Conservation (phyloP, 2,797 vertebrate species). For the Amphiprion clarkii region DNA sequence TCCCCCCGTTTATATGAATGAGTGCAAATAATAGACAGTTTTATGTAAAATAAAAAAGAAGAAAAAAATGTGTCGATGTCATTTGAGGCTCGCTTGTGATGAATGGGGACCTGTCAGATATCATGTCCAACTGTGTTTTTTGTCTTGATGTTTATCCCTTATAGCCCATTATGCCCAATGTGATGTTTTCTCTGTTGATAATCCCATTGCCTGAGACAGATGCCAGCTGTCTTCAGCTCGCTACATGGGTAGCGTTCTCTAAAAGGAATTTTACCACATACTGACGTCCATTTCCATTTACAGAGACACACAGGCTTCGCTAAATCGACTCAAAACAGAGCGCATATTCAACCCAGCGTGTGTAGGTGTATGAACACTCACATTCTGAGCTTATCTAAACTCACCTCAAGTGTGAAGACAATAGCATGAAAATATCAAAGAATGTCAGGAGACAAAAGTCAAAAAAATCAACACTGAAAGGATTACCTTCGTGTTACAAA, state of each 20-base stretch:
- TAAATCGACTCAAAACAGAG: constrained; percentile 35
- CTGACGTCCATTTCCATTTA: constrained; percentile 41
- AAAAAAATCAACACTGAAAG: constrained; percentile 19
- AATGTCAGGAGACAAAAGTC: constrained; percentile 39
- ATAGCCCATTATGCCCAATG: constrained; percentile 21
- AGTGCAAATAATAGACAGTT: not conserved
- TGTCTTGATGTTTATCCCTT: constrained; percentile 7
- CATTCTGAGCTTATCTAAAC: constrained; percentile 50
- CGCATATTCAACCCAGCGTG: constrained; percentile 32
- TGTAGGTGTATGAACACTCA: constrained; percentile 50
- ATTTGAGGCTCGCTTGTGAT: constrained; percentile 7
- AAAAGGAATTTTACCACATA: constrained; percentile 42
- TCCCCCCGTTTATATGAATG: not conserved
- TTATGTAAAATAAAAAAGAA: not conserved
- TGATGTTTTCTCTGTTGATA: constrained; percentile 26
- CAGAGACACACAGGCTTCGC: constrained; percentile 28
- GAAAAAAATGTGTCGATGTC: not conserved
- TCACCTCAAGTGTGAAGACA: constrained; percentile 49
- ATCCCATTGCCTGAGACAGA: constrained; percentile 20
- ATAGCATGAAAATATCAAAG: constrained; percentile 48
- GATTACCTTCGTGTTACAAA: constrained; percentile 36
- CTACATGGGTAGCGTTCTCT: constrained; percentile 20
- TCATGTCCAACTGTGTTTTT: not conserved
- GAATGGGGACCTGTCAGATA: not conserved
- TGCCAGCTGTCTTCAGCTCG: constrained; percentile 26